Evolutionary conservation across 2,888 invertebrate species (phyloP).

Genomic region (Crossocerus cetratus): DNA sequence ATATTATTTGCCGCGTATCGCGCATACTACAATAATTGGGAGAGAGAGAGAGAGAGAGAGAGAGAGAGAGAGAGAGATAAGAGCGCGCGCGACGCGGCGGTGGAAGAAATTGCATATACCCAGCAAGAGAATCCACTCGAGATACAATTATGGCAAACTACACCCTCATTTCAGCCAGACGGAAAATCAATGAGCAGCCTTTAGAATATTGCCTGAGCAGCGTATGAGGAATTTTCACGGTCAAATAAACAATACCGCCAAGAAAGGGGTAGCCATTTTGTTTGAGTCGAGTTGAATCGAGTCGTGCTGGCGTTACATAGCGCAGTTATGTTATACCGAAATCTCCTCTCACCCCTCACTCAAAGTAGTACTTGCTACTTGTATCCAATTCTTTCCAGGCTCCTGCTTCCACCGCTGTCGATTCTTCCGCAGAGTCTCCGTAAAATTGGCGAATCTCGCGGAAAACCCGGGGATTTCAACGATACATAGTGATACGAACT

Average conservation of each 20-base stretch:
- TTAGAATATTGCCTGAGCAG: too few species aligned
- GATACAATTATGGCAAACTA: too few species aligned
- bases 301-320: slow-evolving; percentile 19
- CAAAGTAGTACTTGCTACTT: neutral
- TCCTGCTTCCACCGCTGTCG: too few species aligned
- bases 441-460: slow-evolving; percentile 32
- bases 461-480: slow-evolving; percentile 48
- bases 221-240: slow-evolving; percentile 22
- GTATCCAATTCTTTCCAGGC: neutral
- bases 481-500: slow-evolving; percentile 58
- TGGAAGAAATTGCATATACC: too few species aligned
- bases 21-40: too few species aligned
- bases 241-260: slow-evolving; percentile 64
- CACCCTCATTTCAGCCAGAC: too few species aligned
- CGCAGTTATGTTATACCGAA: slow-evolving; percentile 39
- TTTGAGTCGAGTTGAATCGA: slow-evolving; percentile 45
- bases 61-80: too few species aligned
- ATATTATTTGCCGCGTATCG: too few species aligned
- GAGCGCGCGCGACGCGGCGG: too few species aligned
- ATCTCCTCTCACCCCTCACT: slow-evolving; percentile 22
- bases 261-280: slow-evolving; percentile 67
- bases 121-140: too few species aligned
- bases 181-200: too few species aligned
- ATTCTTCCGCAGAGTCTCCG: slow-evolving; percentile 32
- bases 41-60: too few species aligned